These are phyloP conservation scores for Sterrhoptilus dennistouni DNA, from an alignment of 2,113 vertebrate species.

Conservation along the genomic window DNA sequence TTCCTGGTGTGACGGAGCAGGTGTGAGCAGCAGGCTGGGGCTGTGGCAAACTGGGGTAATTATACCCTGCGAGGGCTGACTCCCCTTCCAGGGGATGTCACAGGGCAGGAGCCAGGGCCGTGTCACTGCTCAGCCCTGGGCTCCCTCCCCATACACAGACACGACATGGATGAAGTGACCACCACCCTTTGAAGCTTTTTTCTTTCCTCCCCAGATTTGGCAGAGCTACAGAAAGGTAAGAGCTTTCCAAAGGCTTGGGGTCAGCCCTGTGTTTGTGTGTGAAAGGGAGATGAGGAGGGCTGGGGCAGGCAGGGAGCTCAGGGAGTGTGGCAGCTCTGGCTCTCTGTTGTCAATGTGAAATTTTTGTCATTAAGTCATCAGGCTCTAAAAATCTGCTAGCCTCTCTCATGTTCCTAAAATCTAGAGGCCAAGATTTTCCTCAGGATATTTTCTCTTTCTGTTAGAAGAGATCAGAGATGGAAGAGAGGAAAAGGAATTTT, in stretches of 20 bases:
- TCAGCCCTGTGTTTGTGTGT: background rate
- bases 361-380: background rate
- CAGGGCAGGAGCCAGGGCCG: background rate
- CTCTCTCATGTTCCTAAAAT: background rate
- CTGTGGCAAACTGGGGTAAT: background rate
- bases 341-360: background rate
- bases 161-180: background rate
- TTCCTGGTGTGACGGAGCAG: slow-evolving; percentile 33
- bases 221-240: slow-evolving; percentile 37
- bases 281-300: background rate
- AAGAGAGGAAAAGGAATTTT: background rate
- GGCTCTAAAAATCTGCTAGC: background rate
- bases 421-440: background rate
- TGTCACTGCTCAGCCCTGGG: background rate
- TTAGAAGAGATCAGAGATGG: background rate
- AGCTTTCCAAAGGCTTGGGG: background rate
- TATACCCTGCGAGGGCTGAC: background rate
- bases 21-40: slow-evolving; percentile 27
- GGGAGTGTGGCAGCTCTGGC: background rate
- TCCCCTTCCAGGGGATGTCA: background rate
- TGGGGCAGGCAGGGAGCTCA: fast-evolving
- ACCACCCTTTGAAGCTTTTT: background rate
- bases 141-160: background rate
- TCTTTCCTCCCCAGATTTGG: background rate
- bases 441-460: background rate